Evolutionary conservation across 2,113 vertebrate species (phyloP).

Genomic region (Ondatra zibethicus): DNA sequence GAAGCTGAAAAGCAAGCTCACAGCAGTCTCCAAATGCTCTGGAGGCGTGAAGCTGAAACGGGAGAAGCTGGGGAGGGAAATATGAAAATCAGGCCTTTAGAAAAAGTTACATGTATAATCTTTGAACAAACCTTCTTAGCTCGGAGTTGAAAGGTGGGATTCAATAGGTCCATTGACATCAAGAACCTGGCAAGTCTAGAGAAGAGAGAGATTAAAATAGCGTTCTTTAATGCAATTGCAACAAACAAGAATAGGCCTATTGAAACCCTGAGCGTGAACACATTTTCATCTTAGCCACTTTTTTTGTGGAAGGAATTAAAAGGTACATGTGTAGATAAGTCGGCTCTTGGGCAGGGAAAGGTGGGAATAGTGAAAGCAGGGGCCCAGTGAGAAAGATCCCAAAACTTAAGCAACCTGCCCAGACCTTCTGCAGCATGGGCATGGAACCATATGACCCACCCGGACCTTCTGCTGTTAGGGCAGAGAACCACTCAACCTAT

Average conservation of each 20-base stretch:
- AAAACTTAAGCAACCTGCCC: neutral
- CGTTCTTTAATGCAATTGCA: neutral
- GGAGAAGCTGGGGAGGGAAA: constrained; percentile 14
- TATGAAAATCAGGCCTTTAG: constrained; percentile 2
- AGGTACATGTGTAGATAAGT: neutral
- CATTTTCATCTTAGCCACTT: neutral
- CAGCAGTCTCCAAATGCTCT: neutral
- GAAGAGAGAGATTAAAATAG: neutral
- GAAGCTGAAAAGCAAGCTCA: neutral
- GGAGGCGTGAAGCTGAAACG: neutral
- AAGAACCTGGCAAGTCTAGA: neutral
- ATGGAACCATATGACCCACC: neutral
- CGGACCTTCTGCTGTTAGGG: too few relatives aligned
- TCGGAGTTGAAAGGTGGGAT: neutral
- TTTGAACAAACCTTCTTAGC: constrained; percentile 7
- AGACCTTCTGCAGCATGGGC: too few relatives aligned
- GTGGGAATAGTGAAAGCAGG: accelerated
- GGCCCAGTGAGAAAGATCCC: neutral
- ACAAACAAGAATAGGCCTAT: neutral
- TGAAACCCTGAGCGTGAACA: neutral
- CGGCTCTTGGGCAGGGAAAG: neutral
- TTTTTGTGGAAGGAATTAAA: neutral
- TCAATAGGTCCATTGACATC: neutral
- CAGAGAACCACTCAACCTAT: too few relatives aligned
- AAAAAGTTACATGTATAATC: constrained; percentile 19